A percentile compares a stretch with the other conserved stretches of the same genome.
Evolutionary conservation across 2,888 invertebrate genomes (phyloP).

Genomic region (Molorchus minor): DNA sequence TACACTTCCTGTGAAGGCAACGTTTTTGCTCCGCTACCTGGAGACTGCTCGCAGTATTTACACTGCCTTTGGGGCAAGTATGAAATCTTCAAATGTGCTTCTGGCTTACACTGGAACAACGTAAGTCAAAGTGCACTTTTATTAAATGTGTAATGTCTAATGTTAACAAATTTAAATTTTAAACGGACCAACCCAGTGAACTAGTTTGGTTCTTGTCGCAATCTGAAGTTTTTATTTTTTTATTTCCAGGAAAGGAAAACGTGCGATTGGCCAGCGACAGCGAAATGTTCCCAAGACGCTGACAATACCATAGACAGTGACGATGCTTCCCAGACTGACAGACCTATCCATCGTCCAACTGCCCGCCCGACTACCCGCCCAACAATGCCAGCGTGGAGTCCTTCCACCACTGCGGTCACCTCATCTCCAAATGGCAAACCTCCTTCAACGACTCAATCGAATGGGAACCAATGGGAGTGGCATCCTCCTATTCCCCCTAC

Average conservation of each 20-base stretch:
- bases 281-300: constrained; percentile 65
- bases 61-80: constrained; percentile 83
- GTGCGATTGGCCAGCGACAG: constrained; percentile 78
- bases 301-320: constrained; percentile 35
- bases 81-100: constrained; percentile 75
- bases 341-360: constrained; percentile 22
- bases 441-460: constrained; percentile 35
- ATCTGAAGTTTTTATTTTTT: too few relatives aligned
- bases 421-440: constrained; percentile 37
- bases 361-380: constrained; percentile 20
- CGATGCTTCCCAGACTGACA: constrained; percentile 1
- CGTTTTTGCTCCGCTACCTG: constrained; percentile 71
- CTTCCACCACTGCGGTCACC: constrained; percentile 33
- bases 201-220: too few relatives aligned
- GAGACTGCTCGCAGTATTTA: constrained; percentile 77
- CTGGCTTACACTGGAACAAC: constrained; percentile 78
- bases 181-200: too few relatives aligned
- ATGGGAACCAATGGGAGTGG: constrained; percentile 51
- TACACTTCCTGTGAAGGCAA: constrained; percentile 71
- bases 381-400: constrained; percentile 45
- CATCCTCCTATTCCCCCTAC: constrained; percentile 54
- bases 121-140: too few relatives aligned
- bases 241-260: constrained; percentile 67
- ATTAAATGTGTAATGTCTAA: too few relatives aligned
- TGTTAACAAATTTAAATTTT: too few relatives aligned